These are phyloP conservation scores for Chlamydotis undulata DNA, from an alignment of 2,113 vertebrate genomes.

Conservation along the genomic window DNA sequence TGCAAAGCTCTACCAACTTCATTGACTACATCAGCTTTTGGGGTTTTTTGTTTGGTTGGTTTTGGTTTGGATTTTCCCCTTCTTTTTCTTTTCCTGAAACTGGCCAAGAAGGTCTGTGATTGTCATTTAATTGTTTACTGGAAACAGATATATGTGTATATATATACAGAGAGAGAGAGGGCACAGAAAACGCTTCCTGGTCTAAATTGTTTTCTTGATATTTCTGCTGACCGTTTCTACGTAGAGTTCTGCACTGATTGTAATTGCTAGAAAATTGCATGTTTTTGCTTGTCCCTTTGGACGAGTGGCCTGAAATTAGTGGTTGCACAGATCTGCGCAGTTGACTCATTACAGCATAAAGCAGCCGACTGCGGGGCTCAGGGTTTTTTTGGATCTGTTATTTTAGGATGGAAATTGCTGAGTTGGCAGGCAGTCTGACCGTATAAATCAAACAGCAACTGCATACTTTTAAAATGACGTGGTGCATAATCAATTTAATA, in stretches of 20 bases:
- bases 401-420: slow-evolving; percentile 68
- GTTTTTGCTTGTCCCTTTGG: slow-evolving; percentile 60
- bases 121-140: background rate
- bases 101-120: background rate
- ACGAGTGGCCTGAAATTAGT: slow-evolving; percentile 66
- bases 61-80: background rate
- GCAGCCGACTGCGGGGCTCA: background rate
- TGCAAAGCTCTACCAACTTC: background rate
- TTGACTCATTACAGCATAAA: slow-evolving; percentile 66
- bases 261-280: slow-evolving; percentile 67
- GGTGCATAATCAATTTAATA: slow-evolving; percentile 65
- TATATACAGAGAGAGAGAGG: background rate
- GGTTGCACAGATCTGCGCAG: slow-evolving; percentile 49
- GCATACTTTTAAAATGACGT: slow-evolving; percentile 68
- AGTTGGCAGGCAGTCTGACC: slow-evolving; percentile 46
- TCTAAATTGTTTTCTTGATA: background rate
- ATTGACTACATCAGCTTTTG: background rate
- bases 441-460: slow-evolving; percentile 62
- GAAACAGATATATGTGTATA: background rate
- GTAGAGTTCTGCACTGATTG: slow-evolving; percentile 51
- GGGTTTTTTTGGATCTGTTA: slow-evolving; percentile 46
- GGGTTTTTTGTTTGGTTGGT: background rate
- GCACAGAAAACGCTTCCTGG: background rate
- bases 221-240: slow-evolving; percentile 40
- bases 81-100: background rate